These are phyloP conservation scores for Fregata magnificens DNA, from an alignment of 2,113 vertebrate genomes.

Conservation along the genomic window DNA sequence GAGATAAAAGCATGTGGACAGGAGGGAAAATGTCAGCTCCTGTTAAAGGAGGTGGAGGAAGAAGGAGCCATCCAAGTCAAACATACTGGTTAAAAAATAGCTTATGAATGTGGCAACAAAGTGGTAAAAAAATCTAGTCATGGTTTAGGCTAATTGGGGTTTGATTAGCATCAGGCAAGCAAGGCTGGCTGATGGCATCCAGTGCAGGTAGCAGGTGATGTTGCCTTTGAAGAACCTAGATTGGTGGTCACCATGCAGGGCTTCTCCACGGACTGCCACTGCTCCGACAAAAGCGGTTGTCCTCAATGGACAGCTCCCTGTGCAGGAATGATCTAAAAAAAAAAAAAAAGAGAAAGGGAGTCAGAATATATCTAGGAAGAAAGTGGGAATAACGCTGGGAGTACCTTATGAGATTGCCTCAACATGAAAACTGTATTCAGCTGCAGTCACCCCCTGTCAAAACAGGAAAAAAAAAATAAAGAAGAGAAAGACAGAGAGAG, in stretches of 20 bases:
- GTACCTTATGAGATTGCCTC: neutral
- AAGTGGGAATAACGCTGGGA: neutral
- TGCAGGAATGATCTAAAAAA: neutral
- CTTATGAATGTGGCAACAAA: neutral
- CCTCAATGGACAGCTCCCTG: neutral
- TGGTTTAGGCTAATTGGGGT: neutral
- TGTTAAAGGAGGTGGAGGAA: neutral
- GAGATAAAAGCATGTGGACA: neutral
- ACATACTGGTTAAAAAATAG: neutral
- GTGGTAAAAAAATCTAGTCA: neutral
- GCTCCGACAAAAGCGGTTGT: rapidly evolving
- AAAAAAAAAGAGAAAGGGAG: neutral
- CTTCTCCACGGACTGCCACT: neutral
- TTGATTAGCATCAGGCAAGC: neutral
- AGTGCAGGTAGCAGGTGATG: neutral
- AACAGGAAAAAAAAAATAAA: neutral
- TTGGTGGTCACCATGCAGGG: neutral
- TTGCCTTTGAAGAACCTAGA: neutral
- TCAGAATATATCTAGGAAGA: neutral
- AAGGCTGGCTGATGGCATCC: neutral
- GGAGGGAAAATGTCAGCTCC: neutral
- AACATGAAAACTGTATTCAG: neutral
- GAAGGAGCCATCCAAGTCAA: neutral
- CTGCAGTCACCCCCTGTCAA: neutral
- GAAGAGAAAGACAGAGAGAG: neutral